Evolutionary conservation across 1,140 invertebrate genomes (phyloP).

Genomic region (Heterodera carotae): DNA sequence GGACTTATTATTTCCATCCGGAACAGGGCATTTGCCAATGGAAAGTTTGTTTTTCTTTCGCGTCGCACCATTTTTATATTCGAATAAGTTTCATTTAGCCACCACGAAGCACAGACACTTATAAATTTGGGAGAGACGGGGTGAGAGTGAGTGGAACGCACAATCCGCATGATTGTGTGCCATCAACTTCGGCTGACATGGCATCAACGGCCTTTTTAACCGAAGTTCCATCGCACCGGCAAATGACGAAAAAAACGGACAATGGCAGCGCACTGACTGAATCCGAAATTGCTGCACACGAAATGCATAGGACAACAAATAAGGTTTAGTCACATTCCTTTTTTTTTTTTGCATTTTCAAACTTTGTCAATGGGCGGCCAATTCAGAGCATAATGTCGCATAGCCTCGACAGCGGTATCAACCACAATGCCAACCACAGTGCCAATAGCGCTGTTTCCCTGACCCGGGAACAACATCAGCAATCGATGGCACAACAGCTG

Average conservation of each 20-base stretch:
- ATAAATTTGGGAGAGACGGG: slow-evolving; percentile 5
- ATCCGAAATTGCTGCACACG: background rate
- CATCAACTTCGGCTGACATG: slow-evolving; percentile 26
- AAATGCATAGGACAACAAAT: background rate
- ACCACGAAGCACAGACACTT: slow-evolving; percentile 30
- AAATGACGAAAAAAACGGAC: slow-evolving; percentile 2
- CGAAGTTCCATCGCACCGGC: background rate
- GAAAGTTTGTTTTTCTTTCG: slow-evolving; percentile 35
- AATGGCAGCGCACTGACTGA: background rate
- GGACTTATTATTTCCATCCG: slow-evolving; percentile 41
- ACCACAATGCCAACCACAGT: slow-evolving; percentile 20
- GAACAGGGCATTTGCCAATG: slow-evolving; percentile 46
- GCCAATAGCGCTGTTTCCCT: background rate
- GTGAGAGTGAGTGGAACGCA: slow-evolving; percentile 12
- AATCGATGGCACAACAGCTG: background rate
- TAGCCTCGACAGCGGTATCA: slow-evolving; percentile 26
- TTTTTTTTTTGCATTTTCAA: slow-evolving; percentile 13
- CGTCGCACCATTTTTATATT: background rate
- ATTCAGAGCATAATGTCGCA: slow-evolving; percentile 30
- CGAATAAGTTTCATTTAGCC: slow-evolving; percentile 33
- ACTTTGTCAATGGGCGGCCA: too few relatives aligned
- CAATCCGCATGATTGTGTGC: slow-evolving; percentile 12
- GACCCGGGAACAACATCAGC: background rate
- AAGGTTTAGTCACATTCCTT: background rate
- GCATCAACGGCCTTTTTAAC: slow-evolving; percentile 9